These are phyloP conservation scores for Calyptomena viridis DNA, from an alignment of 2,113 vertebrate genomes.

Conservation along the genomic window DNA sequence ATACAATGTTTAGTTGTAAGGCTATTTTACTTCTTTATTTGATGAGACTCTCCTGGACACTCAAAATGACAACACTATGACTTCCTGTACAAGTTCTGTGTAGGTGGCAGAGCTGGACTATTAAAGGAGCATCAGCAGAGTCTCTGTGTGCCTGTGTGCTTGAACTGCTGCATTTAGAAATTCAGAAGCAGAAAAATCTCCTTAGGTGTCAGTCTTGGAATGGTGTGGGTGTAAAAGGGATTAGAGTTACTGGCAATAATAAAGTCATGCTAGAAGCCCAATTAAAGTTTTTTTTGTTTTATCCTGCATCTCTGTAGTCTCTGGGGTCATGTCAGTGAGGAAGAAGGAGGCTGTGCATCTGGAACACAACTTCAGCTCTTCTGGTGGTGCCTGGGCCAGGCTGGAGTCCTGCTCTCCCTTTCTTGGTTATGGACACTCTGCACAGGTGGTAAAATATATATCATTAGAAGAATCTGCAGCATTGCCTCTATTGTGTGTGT, in stretches of 20 bases:
- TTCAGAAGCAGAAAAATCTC: neutral
- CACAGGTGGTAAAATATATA: neutral
- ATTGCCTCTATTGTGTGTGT: neutral
- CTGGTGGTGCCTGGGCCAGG: neutral
- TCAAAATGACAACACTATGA: neutral
- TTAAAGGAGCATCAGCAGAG: neutral
- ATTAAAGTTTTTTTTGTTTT: neutral
- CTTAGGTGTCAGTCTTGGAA: slow-evolving; percentile 30
- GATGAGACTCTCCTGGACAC: neutral
- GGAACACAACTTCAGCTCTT: neutral
- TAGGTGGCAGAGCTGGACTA: neutral
- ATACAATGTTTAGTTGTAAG: neutral
- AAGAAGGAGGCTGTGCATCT: neutral
- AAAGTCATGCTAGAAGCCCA: neutral
- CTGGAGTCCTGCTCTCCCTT: neutral
- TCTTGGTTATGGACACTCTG: neutral
- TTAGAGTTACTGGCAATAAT: neutral
- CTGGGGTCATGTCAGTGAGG: neutral
- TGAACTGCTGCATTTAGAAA: neutral
- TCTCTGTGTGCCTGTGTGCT: neutral
- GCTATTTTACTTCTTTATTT: neutral
- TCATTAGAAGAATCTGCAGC: neutral
- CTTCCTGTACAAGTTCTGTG: neutral
- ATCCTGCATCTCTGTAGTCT: neutral
- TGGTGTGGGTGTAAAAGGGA: neutral